phyloP scores from a whole-genome alignment of 2,888 invertebrate species.

The Cheilosia soror region DNA sequence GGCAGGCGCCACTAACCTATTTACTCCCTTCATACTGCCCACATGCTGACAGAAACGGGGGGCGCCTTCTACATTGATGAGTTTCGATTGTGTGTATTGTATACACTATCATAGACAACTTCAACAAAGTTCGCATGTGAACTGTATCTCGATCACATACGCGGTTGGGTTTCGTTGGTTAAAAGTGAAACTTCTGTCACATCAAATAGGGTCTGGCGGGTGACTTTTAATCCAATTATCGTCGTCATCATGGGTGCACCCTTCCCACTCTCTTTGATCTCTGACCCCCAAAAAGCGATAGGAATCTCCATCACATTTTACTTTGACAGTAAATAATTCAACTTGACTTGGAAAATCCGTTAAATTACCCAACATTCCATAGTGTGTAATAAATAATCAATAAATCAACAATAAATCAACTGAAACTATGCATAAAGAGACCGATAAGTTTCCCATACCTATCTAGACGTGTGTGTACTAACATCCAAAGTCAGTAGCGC shows the following conservation, averaged over 20 bases:
- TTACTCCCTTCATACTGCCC: constrained; percentile 34
- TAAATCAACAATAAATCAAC: constrained; percentile 75
- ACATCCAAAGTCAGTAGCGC: constrained; percentile 57
- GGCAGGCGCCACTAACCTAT: constrained; percentile 75
- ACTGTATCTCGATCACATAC: background rate
- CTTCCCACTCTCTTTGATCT: constrained; percentile 30
- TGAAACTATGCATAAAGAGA: constrained; percentile 67
- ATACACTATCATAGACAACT: no score
- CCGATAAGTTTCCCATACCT: constrained; percentile 66
- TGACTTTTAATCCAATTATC: constrained; percentile 63
- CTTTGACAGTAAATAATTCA: constrained; percentile 32
- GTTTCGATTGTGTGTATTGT: constrained; percentile 6
- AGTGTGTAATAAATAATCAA: constrained; percentile 71
- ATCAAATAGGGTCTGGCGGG: constrained; percentile 37
- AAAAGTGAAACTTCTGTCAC: constrained; percentile 61
- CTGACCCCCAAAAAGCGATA: constrained; percentile 26
- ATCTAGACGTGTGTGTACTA: background rate
- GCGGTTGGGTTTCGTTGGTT: constrained; percentile 7
- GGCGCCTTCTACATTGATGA: constrained; percentile 51
- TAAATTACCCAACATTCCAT: constrained; percentile 72
- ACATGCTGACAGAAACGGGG: no score
- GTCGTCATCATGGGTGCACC: constrained; percentile 29
- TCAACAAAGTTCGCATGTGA: constrained; percentile 14
- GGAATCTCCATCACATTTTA: constrained; percentile 19
- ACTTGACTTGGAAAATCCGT: constrained; percentile 48